These are phyloP conservation scores for Drosophila merina DNA, from an alignment of 2,888 invertebrate species.

Conservation along the genomic window DNA sequence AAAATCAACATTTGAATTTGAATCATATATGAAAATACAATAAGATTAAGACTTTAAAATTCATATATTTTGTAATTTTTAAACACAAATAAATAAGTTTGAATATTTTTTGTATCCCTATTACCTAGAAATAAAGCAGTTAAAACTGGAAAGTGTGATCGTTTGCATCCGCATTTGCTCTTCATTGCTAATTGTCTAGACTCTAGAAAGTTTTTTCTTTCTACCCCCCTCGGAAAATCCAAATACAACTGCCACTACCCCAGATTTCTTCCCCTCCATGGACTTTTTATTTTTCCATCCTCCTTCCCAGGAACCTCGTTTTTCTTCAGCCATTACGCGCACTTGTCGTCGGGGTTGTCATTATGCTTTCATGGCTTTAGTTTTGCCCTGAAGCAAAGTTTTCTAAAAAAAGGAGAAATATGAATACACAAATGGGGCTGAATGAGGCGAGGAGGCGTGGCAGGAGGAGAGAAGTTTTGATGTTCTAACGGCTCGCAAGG, in stretches of 20 bases:
- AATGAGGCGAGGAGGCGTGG: constrained; percentile 3
- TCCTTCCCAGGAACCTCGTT: constrained; percentile 14
- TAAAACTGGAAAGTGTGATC: too few species aligned
- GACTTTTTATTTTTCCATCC: too few species aligned
- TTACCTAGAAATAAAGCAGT: too few species aligned
- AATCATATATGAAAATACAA: too few species aligned
- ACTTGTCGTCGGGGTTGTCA: constrained; percentile 62
- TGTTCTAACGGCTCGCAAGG: constrained; percentile 39
- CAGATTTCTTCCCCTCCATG: too few species aligned
- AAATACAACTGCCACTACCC: too few species aligned
- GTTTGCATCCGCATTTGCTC: constrained; percentile 6
- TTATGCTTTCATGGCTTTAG: constrained; percentile 69
- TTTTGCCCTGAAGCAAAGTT: constrained; percentile 54
- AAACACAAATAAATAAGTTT: too few species aligned
- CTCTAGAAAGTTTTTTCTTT: constrained; percentile 15
- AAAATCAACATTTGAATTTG: too few species aligned
- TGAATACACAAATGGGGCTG: constrained; percentile 61
- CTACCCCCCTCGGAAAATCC: too few species aligned
- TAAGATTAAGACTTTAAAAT: too few species aligned
- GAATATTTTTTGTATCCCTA: too few species aligned
- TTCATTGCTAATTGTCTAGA: constrained; percentile 46
- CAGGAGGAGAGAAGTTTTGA: constrained; percentile 21
- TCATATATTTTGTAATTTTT: too few species aligned
- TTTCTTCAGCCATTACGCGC: constrained; percentile 54
- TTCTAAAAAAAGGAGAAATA: constrained; percentile 54